These are phyloP conservation scores for Lytechinus variegatus DNA, from an alignment of 35 echinoderm and acorn worm genomes.

Conservation along the genomic window DNA sequence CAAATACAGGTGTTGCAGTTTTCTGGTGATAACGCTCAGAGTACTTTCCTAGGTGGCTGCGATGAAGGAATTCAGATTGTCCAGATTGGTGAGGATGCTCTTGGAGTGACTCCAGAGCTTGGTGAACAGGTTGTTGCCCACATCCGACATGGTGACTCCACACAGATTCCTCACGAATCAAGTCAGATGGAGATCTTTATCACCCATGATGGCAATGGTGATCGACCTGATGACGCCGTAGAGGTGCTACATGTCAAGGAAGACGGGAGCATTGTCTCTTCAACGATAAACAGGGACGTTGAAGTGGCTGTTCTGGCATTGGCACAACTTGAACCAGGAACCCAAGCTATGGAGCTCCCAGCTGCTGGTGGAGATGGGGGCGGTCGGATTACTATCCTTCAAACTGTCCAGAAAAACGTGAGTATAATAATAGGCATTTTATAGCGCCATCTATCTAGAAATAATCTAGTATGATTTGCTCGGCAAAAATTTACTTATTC, in stretches of 20 bases:
- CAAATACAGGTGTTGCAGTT: not conserved
- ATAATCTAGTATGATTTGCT: too few species aligned
- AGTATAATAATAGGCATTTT: not conserved
- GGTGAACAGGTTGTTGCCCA: not conserved
- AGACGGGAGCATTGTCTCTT: constrained; percentile 45
- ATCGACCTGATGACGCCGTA: not conserved
- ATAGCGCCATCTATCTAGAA: too few species aligned
- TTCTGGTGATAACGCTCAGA: not conserved
- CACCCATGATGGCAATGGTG: not conserved
- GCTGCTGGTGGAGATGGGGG: not conserved
- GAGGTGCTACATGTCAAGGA: constrained; percentile 42
- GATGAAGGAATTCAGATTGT: not conserved
- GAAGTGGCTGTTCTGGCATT: constrained; percentile 37
- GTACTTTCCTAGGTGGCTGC: not conserved
- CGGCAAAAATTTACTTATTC: too few species aligned
- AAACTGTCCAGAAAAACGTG: constrained; percentile 17
- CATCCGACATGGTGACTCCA: not conserved
- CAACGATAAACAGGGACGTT: constrained; percentile 39
- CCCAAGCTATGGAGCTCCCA: constrained; percentile 13
- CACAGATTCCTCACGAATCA: not conserved
- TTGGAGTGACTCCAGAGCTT: not conserved
- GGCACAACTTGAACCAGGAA: constrained; percentile 44
- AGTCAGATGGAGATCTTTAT: constrained; percentile 45
- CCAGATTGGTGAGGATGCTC: not conserved
- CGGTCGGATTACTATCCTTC: constrained; percentile 30